Conservation (phyloP, 2,113 vertebrate species). For the Tetrax tetrax region DNA sequence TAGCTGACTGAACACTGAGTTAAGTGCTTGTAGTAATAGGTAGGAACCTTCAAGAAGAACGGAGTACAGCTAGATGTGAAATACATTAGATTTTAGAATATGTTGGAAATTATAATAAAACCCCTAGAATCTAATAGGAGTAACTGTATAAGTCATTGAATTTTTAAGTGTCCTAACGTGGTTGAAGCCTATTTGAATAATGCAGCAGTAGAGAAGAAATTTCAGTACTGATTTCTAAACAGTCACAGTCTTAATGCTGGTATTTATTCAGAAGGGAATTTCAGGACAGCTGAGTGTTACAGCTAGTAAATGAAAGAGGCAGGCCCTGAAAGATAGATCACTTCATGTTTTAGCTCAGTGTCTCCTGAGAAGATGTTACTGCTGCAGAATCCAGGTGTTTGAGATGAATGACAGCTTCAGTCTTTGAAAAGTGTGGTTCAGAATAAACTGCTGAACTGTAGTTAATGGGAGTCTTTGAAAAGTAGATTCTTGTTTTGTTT, state of each 20-base stretch:
- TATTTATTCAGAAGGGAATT: background rate
- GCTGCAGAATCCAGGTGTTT: background rate
- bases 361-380: background rate
- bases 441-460: background rate
- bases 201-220: background rate
- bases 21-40: background rate
- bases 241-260: background rate
- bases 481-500: background rate
- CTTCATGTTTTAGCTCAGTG: background rate
- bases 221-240: background rate
- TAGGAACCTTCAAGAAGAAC: background rate
- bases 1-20: background rate
- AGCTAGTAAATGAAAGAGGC: background rate
- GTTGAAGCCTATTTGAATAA: background rate
- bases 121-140: background rate
- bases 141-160: background rate
- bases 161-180: background rate
- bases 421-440: background rate
- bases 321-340: background rate
- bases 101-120: background rate
- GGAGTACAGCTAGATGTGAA: background rate
- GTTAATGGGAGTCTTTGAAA: background rate
- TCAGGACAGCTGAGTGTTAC: background rate
- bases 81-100: background rate
- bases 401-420: background rate